Percentiles rank a stretch among this genome's conserved stretches.
Conservation (phyloP, 2,113 vertebrate genomes). For the Ginglymostoma cirratum region DNA sequence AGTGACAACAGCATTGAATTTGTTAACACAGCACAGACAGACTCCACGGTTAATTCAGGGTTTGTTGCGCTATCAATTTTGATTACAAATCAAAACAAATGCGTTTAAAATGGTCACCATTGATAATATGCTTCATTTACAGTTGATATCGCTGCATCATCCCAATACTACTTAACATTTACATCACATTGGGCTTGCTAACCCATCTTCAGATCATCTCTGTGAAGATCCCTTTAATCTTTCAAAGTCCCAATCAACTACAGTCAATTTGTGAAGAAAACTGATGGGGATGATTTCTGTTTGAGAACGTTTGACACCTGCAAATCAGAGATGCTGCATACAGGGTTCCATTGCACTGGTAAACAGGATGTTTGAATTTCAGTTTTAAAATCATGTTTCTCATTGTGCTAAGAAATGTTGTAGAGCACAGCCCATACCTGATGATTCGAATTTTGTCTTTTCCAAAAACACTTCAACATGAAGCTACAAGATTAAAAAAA, state of each 20-base stretch:
- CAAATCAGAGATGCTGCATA: conserved; percentile 37
- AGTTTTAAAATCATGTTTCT: conserved; percentile 36
- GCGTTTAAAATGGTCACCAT: conserved; percentile 18
- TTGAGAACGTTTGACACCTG: background rate
- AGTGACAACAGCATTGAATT: conserved; percentile 27
- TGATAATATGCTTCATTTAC: conserved; percentile 33
- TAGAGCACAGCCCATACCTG: conserved; percentile 76
- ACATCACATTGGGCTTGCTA: conserved; percentile 36
- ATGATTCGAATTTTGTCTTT: conserved; percentile 72
- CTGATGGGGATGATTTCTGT: conserved; percentile 31
- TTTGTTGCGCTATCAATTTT: conserved; percentile 20
- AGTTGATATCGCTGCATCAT: conserved; percentile 35
- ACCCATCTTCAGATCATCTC: conserved; percentile 37
- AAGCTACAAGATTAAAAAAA: conserved; percentile 75
- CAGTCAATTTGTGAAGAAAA: conserved; percentile 19
- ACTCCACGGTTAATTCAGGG: conserved; percentile 28
- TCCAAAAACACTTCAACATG: too few relatives aligned
- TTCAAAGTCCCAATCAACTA: conserved; percentile 17
- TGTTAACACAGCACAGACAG: conserved; percentile 35
- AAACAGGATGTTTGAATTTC: conserved; percentile 21
- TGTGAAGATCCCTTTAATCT: conserved; percentile 28
- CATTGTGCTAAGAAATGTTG: conserved; percentile 48
- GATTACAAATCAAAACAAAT: conserved; percentile 29
- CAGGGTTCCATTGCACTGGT: conserved; percentile 33
- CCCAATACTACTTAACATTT: conserved; percentile 38